Evolutionary conservation across 1,140 invertebrate genomes (phyloP).

Genomic region (Danaus plexippus): DNA sequence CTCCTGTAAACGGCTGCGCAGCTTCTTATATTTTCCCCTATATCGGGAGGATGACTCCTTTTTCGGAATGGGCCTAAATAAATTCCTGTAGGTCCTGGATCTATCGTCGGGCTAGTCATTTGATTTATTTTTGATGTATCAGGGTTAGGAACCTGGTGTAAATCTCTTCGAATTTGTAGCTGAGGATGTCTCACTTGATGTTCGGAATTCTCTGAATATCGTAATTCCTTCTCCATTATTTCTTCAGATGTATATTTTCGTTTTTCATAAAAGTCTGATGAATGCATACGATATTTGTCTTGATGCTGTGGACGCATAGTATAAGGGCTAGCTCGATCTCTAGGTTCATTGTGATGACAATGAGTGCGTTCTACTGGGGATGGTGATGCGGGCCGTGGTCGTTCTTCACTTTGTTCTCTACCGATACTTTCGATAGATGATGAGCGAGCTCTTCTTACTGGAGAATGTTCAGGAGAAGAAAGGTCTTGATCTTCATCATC

Average conservation of each 20-base stretch:
- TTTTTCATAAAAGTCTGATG: constrained; percentile 66
- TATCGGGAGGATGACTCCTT: constrained; percentile 67
- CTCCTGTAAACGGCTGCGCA: constrained; percentile 59
- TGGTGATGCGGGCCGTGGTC: constrained; percentile 49
- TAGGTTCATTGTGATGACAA: constrained; percentile 76
- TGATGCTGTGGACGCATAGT: constrained; percentile 76
- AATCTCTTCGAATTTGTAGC: constrained; percentile 80
- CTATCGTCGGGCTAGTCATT: constrained; percentile 63
- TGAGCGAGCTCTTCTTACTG: constrained; percentile 67
- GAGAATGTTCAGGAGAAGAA: constrained; percentile 73
- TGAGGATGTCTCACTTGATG: constrained; percentile 60
- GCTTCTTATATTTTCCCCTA: constrained; percentile 55
- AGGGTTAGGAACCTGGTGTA: constrained; percentile 71
- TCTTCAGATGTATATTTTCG: constrained; percentile 71
- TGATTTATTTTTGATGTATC: constrained; percentile 67
- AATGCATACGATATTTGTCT: constrained; percentile 51
- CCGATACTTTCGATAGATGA: constrained; percentile 66
- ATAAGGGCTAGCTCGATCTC: constrained; percentile 74
- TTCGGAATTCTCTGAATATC: constrained; percentile 55
- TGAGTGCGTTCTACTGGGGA: constrained; percentile 74
- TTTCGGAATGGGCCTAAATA: constrained; percentile 70
- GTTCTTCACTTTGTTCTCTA: constrained; percentile 58
- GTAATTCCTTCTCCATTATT: constrained; percentile 69
- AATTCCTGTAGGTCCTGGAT: constrained; percentile 71
- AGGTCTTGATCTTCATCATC: constrained; percentile 74